A percentile compares a stretch with the other conserved stretches of the same genome.
These are phyloP conservation scores for Eidolon helvum DNA, from an alignment of 2,113 vertebrate genomes.

Conservation along the genomic window DNA sequence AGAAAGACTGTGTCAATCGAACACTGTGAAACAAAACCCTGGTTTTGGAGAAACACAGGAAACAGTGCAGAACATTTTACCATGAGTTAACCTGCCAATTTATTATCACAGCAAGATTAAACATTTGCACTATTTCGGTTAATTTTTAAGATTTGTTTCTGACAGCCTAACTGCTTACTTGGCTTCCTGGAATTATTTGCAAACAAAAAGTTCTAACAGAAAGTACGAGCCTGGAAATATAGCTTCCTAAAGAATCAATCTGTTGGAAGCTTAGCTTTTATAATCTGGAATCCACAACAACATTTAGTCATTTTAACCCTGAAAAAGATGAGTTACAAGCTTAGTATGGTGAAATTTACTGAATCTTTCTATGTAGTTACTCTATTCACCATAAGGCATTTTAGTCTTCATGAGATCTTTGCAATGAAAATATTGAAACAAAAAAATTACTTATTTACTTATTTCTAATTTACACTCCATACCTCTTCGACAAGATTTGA, in stretches of 20 bases:
- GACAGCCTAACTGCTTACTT: neutral
- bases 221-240: conserved; percentile 28
- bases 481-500: neutral
- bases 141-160: neutral
- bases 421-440: neutral
- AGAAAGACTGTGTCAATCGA: neutral
- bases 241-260: neutral
- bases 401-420: conserved; percentile 19
- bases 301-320: neutral
- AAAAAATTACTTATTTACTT: neutral
- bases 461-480: neutral
- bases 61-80: neutral
- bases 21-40: neutral
- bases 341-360: conserved; percentile 3
- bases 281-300: neutral
- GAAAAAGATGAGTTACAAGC: neutral
- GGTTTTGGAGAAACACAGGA: neutral
- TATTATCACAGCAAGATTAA: conserved; percentile 43
- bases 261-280: neutral
- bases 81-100: conserved; percentile 19
- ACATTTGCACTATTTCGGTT: conserved; percentile 16
- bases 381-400: conserved; percentile 39
- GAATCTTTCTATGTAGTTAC: conserved; percentile 14
- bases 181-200: conserved; percentile 34
- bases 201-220: conserved; percentile 42